A percentile compares a stretch with the other conserved stretches of the same genome.
Conservation (phyloP, 92 coral and sea anemone genomes). For the Porites rus region DNA sequence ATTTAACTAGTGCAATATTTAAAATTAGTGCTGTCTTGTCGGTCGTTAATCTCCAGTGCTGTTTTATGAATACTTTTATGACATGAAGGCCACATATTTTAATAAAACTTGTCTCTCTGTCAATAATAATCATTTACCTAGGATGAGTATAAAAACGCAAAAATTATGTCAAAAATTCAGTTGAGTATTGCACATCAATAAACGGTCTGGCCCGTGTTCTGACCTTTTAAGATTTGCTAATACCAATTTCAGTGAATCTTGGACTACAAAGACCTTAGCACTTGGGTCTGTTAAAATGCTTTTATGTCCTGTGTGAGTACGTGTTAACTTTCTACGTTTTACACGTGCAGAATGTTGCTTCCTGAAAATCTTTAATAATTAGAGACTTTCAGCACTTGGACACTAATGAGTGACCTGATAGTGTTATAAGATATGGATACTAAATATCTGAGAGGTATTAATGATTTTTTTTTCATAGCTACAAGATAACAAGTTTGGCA, state of each 20-base stretch:
- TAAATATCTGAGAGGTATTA: background rate
- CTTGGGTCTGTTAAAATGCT: no score
- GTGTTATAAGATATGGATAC: constrained; percentile 18
- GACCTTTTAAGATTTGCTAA: background rate
- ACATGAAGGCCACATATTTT: background rate
- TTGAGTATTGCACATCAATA: background rate
- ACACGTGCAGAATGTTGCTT: background rate
- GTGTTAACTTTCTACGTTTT: background rate
- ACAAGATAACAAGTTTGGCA: constrained; percentile 20
- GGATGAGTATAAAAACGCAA: background rate
- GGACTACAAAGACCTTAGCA: no score
- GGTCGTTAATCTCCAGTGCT: background rate
- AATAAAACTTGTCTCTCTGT: background rate
- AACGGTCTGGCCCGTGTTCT: no score
- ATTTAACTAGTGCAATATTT: background rate
- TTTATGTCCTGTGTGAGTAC: background rate
- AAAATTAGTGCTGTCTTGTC: background rate
- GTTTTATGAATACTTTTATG: background rate
- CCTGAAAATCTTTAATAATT: background rate
- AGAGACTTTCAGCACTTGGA: background rate
- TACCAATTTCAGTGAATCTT: background rate
- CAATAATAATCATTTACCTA: background rate
- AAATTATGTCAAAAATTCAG: background rate
- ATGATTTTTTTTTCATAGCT: constrained; percentile 9
- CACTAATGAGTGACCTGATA: constrained; percentile 12